These are phyloP conservation scores for Monoplex corrugatus DNA, from an alignment of 2,888 invertebrate genomes.

Conservation along the genomic window DNA sequence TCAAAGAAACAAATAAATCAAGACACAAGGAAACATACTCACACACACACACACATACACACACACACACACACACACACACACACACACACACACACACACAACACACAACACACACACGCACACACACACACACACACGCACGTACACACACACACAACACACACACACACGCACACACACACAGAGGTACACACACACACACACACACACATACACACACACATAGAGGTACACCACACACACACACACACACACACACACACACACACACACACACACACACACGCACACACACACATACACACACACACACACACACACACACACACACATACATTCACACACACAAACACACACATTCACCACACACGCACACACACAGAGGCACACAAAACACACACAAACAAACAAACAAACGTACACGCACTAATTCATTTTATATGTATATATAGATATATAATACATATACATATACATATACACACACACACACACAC, in stretches of 20 bases:
- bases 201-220: too few relatives aligned
- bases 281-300: too few relatives aligned
- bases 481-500: too few relatives aligned
- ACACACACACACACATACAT: slow-evolving; percentile 24
- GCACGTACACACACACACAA: neutral
- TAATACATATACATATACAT: neutral
- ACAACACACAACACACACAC: neutral
- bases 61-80: neutral
- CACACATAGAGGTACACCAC: too few relatives aligned
- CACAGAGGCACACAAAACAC: too few relatives aligned
- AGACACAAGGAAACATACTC: neutral
- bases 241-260: neutral
- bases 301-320: too few relatives aligned
- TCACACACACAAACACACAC: slow-evolving; percentile 26
- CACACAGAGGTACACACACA: neutral
- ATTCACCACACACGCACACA: too few relatives aligned
- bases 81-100: slow-evolving; percentile 10
- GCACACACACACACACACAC: slow-evolving; percentile 11
- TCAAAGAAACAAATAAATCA: too few relatives aligned
- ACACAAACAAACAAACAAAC: too few relatives aligned
- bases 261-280: too few relatives aligned
- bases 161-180: neutral
- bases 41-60: neutral
- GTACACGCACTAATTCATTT: too few relatives aligned
- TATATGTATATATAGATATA: too few relatives aligned